Conservation (phyloP, 1,140 invertebrate genomes). For the Brachionus manjavacas region DNA sequence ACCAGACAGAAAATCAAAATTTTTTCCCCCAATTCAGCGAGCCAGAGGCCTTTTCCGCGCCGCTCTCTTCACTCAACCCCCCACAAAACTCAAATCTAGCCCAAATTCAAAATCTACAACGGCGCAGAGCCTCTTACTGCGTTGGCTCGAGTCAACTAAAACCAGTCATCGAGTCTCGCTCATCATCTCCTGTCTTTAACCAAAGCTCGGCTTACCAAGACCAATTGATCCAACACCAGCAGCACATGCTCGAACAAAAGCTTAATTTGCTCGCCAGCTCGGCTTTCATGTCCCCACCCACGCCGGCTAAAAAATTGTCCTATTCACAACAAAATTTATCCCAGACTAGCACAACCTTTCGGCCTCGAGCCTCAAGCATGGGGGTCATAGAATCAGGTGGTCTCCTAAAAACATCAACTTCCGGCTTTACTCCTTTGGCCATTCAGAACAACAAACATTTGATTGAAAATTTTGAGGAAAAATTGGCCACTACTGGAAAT, state of each 20-base stretch:
- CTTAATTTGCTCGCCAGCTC: neutral
- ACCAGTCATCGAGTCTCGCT: neutral
- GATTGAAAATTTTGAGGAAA: slow-evolving; percentile 36
- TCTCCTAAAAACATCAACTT: neutral
- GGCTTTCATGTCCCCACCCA: neutral
- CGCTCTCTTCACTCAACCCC: neutral
- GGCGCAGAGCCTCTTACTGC: neutral
- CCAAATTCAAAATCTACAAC: neutral
- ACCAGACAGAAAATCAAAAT: neutral
- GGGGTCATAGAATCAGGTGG: neutral
- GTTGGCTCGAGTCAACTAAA: neutral
- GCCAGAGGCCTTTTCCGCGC: neutral
- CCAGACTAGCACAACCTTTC: neutral
- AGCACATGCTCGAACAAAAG: slow-evolving; percentile 16
- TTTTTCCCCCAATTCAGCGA: neutral
- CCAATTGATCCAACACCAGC: slow-evolving; percentile 1
- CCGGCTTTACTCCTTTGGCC: neutral
- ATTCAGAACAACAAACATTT: slow-evolving; percentile 22
- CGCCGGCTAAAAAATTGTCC: slow-evolving; percentile 2
- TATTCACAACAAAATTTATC: neutral
- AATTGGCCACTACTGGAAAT: slow-evolving; percentile 27
- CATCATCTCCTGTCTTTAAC: neutral
- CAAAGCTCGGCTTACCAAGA: neutral
- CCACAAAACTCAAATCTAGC: neutral
- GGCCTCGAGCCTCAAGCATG: neutral